A percentile compares a stretch with the other conserved stretches of the same genome.
These are phyloP conservation scores for Neosalanx taihuensis DNA, from an alignment of 2,797 vertebrate species.

Conservation along the genomic window DNA sequence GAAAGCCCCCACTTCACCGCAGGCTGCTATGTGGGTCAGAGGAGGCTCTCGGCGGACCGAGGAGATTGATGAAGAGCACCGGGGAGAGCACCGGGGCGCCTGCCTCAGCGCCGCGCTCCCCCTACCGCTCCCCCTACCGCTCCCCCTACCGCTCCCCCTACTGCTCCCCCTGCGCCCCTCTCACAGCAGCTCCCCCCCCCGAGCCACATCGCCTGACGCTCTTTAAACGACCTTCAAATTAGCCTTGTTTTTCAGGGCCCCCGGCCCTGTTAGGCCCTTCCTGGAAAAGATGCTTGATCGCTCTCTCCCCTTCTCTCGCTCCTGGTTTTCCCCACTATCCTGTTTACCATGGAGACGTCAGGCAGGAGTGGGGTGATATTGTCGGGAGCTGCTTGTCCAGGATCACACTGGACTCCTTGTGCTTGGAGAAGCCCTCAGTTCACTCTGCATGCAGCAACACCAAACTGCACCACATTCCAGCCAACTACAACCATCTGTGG, in stretches of 20 bases:
- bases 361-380: neutral
- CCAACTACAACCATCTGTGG: constrained; percentile 10
- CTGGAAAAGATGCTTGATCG: constrained; percentile 45
- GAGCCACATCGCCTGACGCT: constrained; percentile 63
- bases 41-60: constrained; percentile 70
- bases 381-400: neutral
- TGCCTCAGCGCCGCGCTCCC: constrained; percentile 62
- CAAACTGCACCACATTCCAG: constrained; percentile 6
- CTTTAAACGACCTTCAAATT: constrained; percentile 81
- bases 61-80: constrained; percentile 80
- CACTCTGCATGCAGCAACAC: neutral
- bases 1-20: constrained; percentile 64
- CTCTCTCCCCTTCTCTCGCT: constrained; percentile 18
- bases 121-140: constrained; percentile 52
- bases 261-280: constrained; percentile 59
- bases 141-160: constrained; percentile 13
- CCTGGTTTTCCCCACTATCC: constrained; percentile 29
- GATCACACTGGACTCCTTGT: neutral
- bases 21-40: constrained; percentile 77
- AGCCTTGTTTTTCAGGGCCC: constrained; percentile 66
- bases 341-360: constrained; percentile 9
- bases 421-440: neutral
- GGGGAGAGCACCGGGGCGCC: constrained; percentile 63
- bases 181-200: constrained; percentile 58
- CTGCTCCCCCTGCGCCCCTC: constrained; percentile 61